Base-by-base conservation (phyloP, 1,140 invertebrate genomes). In the Temnothorax nylanderi region DNA sequence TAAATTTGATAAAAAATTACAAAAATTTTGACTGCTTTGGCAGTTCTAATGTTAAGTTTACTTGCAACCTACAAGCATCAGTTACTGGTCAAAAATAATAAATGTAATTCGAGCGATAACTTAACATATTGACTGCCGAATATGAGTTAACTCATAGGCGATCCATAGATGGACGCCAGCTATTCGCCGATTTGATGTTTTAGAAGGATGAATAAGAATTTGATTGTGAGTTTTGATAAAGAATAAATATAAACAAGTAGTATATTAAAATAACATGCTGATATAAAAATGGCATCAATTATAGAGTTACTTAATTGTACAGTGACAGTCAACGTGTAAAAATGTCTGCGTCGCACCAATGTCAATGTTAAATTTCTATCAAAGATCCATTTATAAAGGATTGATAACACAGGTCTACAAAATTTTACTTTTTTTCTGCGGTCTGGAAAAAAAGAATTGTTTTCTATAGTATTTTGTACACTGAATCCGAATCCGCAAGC, bases 1-100 rank as follows among this genome's bases (percentile, higher is more conserved):
- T 60, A 65, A 37, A 37, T 65, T 65, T 37, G 62, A 65, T 62
- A 41, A n/a, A 65, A 65, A n/a, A 37, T 65, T 37, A 64, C 3
- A 65, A 65, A 10, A 5, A 8, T 37, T 37, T 37, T 10, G 6
- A 37, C 18, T 64, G 16, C 11, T 58, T 37, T 37, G 18, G 1
- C 34, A n/a, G 8, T n/a, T 37, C 34, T 37, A 65, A 3, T 65
- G 18, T 65, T 65, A 65, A 37, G 18, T 65, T 37, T 64, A 18
- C 8, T 58, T 62, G 3, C 34, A 8, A 64, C 34, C 0, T 62
- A 0, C 60, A 37, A 65, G 7, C 34, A n/a, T 65, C 11, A 62
- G 0, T 62, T 65, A 8, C 8, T 67, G n/a, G 67, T 0, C 2
- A 21, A 16, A 21, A 13, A 58, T 56, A 82, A 58, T 32, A 34